A percentile compares a stretch with the other conserved stretches of the same genome.
These are phyloP conservation scores for Hemicordylus capensis DNA, from an alignment of 2,113 vertebrate genomes.

Conservation along the genomic window DNA sequence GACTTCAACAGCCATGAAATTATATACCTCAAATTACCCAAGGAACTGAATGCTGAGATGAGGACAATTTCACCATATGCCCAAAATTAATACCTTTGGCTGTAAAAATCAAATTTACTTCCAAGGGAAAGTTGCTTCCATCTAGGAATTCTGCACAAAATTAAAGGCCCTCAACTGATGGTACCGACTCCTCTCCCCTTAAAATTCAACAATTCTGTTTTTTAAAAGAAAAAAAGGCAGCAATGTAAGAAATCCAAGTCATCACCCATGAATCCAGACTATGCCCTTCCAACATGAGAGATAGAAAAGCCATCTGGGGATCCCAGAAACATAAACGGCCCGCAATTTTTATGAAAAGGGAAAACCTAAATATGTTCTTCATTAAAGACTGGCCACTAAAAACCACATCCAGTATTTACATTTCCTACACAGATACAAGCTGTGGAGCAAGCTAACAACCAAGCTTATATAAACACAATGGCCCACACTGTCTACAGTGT, in stretches of 20 bases:
- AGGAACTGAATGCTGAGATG: not conserved
- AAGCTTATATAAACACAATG: too few relatives aligned
- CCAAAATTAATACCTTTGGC: not conserved
- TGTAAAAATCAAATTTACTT: not conserved
- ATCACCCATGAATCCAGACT: constrained; percentile 47
- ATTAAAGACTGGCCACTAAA: too few relatives aligned
- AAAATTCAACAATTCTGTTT: constrained; percentile 13
- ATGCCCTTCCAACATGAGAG: constrained; percentile 59
- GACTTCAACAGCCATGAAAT: not conserved
- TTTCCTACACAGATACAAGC: too few relatives aligned
- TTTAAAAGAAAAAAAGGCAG: constrained; percentile 64
- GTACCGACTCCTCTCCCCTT: not conserved
- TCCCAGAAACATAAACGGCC: constrained; percentile 46
- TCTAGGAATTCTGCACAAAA: not conserved
- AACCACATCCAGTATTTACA: too few relatives aligned
- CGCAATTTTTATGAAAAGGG: too few relatives aligned
- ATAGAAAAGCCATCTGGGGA: constrained; percentile 36
- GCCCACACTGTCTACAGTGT: too few relatives aligned
- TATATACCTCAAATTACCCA: not conserved
- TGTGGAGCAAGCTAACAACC: too few relatives aligned
- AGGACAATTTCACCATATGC: not conserved
- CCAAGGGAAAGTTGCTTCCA: not conserved
- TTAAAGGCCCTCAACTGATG: not conserved
- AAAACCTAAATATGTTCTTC: too few relatives aligned
- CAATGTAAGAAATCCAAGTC: constrained; percentile 69